Base-by-base conservation (phyloP, 2,797 vertebrate genomes). In the Scolopax bukidnonensis region DNA sequence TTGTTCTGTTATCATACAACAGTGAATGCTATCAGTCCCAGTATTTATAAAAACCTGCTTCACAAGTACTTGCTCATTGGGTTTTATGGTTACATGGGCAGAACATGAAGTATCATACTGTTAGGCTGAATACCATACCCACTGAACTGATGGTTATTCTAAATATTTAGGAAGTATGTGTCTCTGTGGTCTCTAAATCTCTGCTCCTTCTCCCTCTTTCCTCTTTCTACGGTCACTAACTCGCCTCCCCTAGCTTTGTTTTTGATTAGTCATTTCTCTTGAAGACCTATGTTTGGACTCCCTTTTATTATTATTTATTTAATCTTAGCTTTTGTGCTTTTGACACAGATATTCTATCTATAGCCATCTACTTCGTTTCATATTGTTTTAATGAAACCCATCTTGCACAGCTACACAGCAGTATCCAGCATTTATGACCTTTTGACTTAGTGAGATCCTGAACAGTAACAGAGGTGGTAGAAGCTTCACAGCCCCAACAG, bases 1-100 rank as follows among this genome's bases (percentile, higher is more conserved):
- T 12, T 90, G n/a, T 76, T 94, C 43, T 91, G 70, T 51, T 87
- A 24, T 51, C 65, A 43, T 94, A 93, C n/a, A 91, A 53, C 27
- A 45, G 64, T 80, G 48, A 71, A 19, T 60, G 25, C 16, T 50
- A 4, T 61, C 33, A 32, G 30, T 64, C 30, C 45, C 33, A 32
- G 2, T 51, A 69, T 79, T 59, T 95, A 30, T 68, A 33, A 67
- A 87, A 92, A 17, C 3, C 1, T 43, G 12, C 51, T 82, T 85
- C 41, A 84, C 27, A 56, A 64, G 33, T 54, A 53, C 33, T 47
- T 89, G 14, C 16, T 90, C 14, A 70, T 51, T 74, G 17, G 50
- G 5, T 83, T 78, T 38, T 67, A 64, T 45, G 36, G 18, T 84
- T 78, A 51, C 7, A 28, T 28, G 45, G 28, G 28, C 53, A 86